These are phyloP conservation scores for Potamilus streckersoni DNA, from an alignment of 1,140 invertebrate species.

Conservation along the genomic window DNA sequence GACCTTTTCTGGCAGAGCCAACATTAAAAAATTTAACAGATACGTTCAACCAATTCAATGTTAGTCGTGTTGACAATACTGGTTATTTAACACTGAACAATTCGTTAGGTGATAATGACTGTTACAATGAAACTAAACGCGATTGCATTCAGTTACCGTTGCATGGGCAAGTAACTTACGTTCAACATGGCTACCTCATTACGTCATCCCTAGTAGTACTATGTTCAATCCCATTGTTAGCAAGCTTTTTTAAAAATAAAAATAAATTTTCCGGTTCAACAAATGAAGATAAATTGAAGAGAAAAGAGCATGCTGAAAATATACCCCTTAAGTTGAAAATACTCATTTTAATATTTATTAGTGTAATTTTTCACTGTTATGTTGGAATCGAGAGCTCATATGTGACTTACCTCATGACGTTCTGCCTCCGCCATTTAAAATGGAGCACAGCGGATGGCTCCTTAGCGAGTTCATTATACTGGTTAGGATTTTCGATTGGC, in stretches of 20 bases:
- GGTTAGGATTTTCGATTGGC: slow-evolving; percentile 39
- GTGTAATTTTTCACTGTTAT: slow-evolving; percentile 33
- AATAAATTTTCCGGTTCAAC: not conserved
- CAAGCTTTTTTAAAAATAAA: slow-evolving; percentile 16
- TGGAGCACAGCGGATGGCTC: slow-evolving; percentile 45
- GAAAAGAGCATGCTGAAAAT: not conserved
- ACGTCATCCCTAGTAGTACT: slow-evolving; percentile 22
- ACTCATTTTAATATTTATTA: slow-evolving; percentile 24
- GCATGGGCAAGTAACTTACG: not conserved
- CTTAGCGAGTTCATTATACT: slow-evolving; percentile 41
- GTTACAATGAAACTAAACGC: not conserved
- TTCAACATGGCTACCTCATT: slow-evolving; percentile 26
- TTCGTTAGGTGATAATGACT: not conserved
- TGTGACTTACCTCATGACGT: slow-evolving; percentile 38
- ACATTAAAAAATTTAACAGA: not conserved
- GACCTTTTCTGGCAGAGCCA: slow-evolving; percentile 39
- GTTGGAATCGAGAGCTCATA: slow-evolving; percentile 44
- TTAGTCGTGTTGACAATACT: no score
- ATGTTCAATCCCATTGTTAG: slow-evolving; percentile 31
- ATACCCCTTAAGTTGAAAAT: slow-evolving; percentile 27
- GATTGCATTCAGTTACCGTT: not conserved
- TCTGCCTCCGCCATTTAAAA: slow-evolving; percentile 39
- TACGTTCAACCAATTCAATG: no score
- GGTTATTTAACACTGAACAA: not conserved
- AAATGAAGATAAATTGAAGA: not conserved